Conservation (phyloP, 2,113 vertebrate genomes). For the Cariama cristata region DNA sequence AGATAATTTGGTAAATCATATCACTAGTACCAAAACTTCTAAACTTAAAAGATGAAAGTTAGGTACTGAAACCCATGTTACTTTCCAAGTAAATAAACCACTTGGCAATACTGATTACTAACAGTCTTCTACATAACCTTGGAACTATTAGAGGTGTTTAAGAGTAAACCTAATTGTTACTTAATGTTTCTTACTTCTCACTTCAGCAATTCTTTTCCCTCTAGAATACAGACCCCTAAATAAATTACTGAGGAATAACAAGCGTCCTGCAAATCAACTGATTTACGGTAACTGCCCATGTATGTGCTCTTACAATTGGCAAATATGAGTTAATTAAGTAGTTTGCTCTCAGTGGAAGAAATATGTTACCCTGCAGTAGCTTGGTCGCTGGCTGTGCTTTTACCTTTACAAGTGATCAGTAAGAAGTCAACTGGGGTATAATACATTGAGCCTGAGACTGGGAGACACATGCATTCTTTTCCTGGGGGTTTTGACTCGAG, state of each 20-base stretch:
- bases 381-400: background rate
- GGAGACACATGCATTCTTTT: background rate
- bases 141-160: background rate
- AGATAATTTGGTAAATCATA: slow-evolving; percentile 10
- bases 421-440: background rate
- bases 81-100: background rate
- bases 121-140: background rate
- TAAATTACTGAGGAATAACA: background rate
- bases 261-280: background rate
- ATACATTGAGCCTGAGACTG: background rate
- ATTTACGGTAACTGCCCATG: background rate
- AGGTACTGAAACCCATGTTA: background rate
- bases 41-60: background rate
- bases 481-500: too few relatives aligned
- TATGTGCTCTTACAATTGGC: background rate
- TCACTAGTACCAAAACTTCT: background rate
- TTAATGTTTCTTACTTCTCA: background rate
- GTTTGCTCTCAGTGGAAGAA: background rate
- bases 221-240: background rate
- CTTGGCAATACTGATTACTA: background rate
- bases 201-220: background rate
- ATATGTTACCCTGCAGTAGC: background rate
- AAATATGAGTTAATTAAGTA: background rate
- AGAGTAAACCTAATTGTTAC: background rate
- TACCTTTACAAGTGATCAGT: background rate